Evolutionary conservation across 2,888 invertebrate species (phyloP).

Genomic region (Clusia tigrina): DNA sequence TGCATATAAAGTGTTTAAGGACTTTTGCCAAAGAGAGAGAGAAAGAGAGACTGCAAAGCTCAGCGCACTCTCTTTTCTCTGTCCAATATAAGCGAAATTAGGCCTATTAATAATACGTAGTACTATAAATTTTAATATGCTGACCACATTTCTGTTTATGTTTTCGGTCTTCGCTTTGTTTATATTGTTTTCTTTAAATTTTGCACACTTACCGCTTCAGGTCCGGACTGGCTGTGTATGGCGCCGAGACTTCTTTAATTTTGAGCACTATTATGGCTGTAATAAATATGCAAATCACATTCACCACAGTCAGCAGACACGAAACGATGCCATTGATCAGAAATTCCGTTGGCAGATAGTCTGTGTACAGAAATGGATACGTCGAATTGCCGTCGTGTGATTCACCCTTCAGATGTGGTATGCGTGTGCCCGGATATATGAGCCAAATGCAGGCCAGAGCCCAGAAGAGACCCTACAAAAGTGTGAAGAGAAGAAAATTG

Average conservation of each 20-base stretch:
- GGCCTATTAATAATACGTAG: no score
- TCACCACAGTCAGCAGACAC: slow-evolving; percentile 79
- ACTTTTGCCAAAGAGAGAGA: no score
- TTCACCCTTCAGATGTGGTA: slow-evolving; percentile 77
- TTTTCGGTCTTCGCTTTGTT: no score
- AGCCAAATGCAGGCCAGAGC: slow-evolving; percentile 77
- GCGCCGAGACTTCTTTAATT: slow-evolving; percentile 86
- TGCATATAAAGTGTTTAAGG: slow-evolving; percentile 2
- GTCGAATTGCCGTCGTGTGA: slow-evolving; percentile 70
- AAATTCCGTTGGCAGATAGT: slow-evolving; percentile 79
- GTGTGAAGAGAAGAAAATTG: slow-evolving; percentile 20
- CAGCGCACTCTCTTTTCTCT: no score
- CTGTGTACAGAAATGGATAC: slow-evolving; percentile 74
- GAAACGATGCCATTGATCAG: slow-evolving; percentile 82
- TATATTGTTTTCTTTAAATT: no score
- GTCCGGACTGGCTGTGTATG: slow-evolving; percentile 78
- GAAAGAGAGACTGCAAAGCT: no score
- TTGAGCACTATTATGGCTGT: slow-evolving; percentile 82
- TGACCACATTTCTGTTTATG: no score
- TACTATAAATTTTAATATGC: no score
- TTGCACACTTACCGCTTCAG: slow-evolving; percentile 67
- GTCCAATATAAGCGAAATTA: no score
- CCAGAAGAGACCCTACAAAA: slow-evolving; percentile 74
- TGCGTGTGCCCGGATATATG: slow-evolving; percentile 72
- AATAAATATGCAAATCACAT: slow-evolving; percentile 84